Evolutionary conservation across 2,888 invertebrate genomes (phyloP).

Genomic region (Pyralis farinalis): DNA sequence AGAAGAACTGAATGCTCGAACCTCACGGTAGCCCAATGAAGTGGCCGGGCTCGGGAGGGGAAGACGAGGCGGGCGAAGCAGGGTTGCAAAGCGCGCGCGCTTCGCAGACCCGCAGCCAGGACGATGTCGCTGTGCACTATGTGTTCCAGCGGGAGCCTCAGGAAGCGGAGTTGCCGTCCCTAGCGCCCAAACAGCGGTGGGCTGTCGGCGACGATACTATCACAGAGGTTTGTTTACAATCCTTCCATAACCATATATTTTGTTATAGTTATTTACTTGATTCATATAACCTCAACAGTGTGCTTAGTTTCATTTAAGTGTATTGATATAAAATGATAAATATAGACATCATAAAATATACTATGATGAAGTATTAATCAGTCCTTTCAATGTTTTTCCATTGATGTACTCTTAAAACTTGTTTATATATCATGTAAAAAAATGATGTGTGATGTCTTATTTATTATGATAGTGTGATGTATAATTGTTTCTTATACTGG

Average conservation of each 20-base stretch:
- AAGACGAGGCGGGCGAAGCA: slow-evolving; percentile 82
- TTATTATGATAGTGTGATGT: too few species aligned
- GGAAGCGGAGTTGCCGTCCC: slow-evolving; percentile 89
- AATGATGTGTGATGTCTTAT: too few species aligned
- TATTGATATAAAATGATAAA: too few species aligned
- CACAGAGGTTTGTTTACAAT: slow-evolving; percentile 86
- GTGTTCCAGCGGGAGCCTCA: slow-evolving; percentile 91
- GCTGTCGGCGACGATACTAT: slow-evolving; percentile 93
- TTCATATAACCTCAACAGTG: slow-evolving; percentile 34
- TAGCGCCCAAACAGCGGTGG: slow-evolving; percentile 91
- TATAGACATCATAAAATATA: too few species aligned
- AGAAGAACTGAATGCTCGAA: slow-evolving; percentile 79
- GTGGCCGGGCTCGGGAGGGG: slow-evolving; percentile 87
- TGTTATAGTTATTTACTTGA: slow-evolving; percentile 20
- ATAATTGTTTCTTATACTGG: too few species aligned
- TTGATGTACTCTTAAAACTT: too few species aligned
- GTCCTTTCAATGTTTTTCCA: too few species aligned
- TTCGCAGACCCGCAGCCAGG: slow-evolving; percentile 85
- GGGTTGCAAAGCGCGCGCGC: slow-evolving; percentile 82
- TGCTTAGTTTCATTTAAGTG: too few species aligned
- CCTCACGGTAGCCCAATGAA: slow-evolving; percentile 86
- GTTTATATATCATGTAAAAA: too few species aligned
- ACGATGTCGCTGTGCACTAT: slow-evolving; percentile 96
- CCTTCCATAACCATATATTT: too few species aligned
- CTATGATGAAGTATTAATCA: too few species aligned